Base-by-base conservation (phyloP, 2,888 invertebrate genomes). In the Pollenia labialis region DNA sequence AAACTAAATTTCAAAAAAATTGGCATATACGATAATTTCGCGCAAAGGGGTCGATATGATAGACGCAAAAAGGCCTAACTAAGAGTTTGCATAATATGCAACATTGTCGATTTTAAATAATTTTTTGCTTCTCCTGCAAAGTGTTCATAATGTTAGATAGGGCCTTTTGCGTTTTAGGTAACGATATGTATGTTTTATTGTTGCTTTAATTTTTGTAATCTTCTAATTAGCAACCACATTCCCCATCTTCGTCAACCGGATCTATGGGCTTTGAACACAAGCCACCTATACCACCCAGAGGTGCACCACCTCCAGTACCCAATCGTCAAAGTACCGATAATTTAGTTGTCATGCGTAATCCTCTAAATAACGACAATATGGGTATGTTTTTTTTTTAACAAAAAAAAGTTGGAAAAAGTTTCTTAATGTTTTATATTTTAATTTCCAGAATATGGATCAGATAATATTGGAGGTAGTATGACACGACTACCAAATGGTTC, bases 221-320 rank as follows among this genome's bases (percentile, higher is more conserved):
- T 71, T 56, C 23, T 23, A 23, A 23, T 9, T 87, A 89, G 76
- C 91, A 91, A 89, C 90, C 90, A 68, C 88, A 89, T 50, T 91
- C 91, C 71, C 92, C 93, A 48, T 90, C 93, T 4, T 91, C 92
- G 54, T 90, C 92, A 76, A 90, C 91, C 69, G 89, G 89, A 64
- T 90, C 91, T 58, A 89, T 90, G 48, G 91, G 90, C 46, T 91
- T 92, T 84, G 95, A 95, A 46, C 92, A 92, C 79, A 94, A 94
- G 88, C 95, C 95, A 54, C 95, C 95, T 0, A 94, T 95, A 88
- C 95, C 95, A 84, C 95, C 95, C 1, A 92, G 95, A 89, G 95
- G 94, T 10, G 94, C 94, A 16, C 95, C 95, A 11, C 95, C 95
- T 10, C 95, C 95, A 52, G 93, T 95, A 77, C 95, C 95, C 72